These are phyloP conservation scores for Sarcophaga subvicina DNA, from an alignment of 2,888 invertebrate genomes.

Conservation along the genomic window DNA sequence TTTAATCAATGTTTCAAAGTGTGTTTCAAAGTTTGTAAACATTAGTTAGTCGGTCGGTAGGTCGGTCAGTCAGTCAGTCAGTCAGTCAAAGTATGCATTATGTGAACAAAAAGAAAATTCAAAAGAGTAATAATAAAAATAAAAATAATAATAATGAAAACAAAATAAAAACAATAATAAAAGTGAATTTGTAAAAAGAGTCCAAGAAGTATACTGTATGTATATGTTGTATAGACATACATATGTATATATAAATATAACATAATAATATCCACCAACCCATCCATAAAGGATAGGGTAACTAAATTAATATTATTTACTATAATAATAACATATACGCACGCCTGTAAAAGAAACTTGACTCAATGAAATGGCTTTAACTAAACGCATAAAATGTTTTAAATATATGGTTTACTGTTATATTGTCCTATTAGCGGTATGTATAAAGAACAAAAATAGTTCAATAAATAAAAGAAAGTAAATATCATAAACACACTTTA, in stretches of 20 bases:
- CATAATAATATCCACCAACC: conserved; percentile 44
- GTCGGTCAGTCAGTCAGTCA: background rate
- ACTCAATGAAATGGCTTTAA: conserved; percentile 77
- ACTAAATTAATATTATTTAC: background rate
- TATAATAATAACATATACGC: conserved; percentile 7
- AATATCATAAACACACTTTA: background rate
- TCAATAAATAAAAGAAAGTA: conserved; percentile 14
- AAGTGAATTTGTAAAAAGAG: conserved; percentile 39
- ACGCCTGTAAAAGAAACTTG: conserved; percentile 26
- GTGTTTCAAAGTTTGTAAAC: conserved; percentile 22
- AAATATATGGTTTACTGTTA: conserved; percentile 82
- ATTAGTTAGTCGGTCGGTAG: conserved; percentile 15
- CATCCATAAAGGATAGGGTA: conserved; percentile 29
- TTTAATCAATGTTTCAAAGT: conserved; percentile 31
- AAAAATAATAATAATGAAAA: conserved; percentile 19
- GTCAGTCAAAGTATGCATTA: conserved; percentile 42
- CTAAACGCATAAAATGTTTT: conserved; percentile 81
- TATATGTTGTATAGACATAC: background rate
- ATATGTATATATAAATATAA: conserved; percentile 11
- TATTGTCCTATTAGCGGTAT: conserved; percentile 81
- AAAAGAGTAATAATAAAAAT: conserved; percentile 1
- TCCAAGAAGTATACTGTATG: background rate
- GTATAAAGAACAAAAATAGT: conserved; percentile 68
- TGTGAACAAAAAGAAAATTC: conserved; percentile 57
- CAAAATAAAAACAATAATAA: conserved; percentile 45